phyloP scores from a whole-genome alignment of 1,140 invertebrate genomes.

The Cyphomyrmex costatus region DNA sequence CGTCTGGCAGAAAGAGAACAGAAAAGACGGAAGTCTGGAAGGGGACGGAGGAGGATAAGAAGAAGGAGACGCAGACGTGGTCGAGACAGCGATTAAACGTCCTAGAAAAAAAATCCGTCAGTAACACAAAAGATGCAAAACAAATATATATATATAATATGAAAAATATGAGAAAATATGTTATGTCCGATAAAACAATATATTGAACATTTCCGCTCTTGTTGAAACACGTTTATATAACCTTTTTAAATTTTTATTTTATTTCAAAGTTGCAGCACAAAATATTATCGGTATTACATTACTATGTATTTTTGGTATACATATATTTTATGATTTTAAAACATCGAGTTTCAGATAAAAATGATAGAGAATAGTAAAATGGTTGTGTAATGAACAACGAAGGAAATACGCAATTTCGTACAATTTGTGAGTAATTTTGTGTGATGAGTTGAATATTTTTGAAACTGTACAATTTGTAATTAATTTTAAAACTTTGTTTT shows the following conservation, averaged over 20 bases:
- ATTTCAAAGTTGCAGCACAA: background rate
- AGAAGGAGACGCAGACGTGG: conserved; percentile 9
- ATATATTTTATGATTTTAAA: conserved; percentile 19
- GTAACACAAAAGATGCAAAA: background rate
- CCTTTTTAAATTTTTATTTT: conserved; percentile 24
- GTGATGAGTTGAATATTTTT: conserved; percentile 40
- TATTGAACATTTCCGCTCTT: background rate
- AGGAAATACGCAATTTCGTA: background rate
- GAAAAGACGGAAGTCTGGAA: background rate
- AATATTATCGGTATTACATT: conserved; percentile 10
- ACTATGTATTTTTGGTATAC: background rate
- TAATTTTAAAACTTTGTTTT: background rate
- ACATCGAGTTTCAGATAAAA: background rate
- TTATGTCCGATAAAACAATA: background rate
- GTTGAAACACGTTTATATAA: background rate
- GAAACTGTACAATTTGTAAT: conserved; percentile 2
- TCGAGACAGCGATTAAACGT: background rate
- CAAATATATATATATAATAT: background rate
- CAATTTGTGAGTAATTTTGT: conserved; percentile 26
- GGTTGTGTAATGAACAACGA: background rate
- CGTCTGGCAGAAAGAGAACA: conserved; percentile 62
- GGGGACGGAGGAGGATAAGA: background rate
- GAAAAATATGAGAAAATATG: conserved; percentile 3
- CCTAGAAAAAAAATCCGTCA: background rate
- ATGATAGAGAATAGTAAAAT: background rate